Evolutionary conservation across 2,797 vertebrate species (phyloP).

Genomic region (Enteromius paludinosus): DNA sequence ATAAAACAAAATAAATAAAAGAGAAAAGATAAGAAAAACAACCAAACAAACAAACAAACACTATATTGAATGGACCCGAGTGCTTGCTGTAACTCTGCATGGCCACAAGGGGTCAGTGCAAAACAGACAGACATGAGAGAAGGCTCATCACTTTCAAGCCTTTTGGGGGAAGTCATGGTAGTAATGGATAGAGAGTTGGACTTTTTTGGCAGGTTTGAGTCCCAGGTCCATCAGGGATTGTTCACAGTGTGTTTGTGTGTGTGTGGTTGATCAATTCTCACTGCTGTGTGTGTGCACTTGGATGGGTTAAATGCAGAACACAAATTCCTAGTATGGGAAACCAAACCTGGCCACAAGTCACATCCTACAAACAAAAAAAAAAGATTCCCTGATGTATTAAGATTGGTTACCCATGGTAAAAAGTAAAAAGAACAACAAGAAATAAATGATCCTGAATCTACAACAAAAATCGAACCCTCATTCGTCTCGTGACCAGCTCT

Average conservation of each 20-base stretch:
- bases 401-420: not conserved
- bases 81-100: not conserved
- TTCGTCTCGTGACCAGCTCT: not conserved
- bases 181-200: too few relatives aligned
- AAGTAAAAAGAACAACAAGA: not conserved
- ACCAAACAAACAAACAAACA: not conserved
- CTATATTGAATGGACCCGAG: not conserved
- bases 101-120: conserved; percentile 54
- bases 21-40: not conserved
- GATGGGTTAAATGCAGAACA: too few relatives aligned
- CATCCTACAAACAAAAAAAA: too few relatives aligned
- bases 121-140: not conserved
- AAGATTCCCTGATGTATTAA: not conserved
- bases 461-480: not conserved
- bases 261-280: too few relatives aligned
- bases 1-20: not conserved
- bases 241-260: too few relatives aligned
- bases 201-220: too few relatives aligned
- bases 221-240: too few relatives aligned
- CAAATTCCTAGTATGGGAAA: too few relatives aligned
- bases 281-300: too few relatives aligned
- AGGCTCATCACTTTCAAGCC: not conserved
- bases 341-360: too few relatives aligned
- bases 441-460: not conserved
- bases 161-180: not conserved